Base-by-base conservation (phyloP, 1,140 invertebrate genomes). In the Caerostris extrusa region DNA sequence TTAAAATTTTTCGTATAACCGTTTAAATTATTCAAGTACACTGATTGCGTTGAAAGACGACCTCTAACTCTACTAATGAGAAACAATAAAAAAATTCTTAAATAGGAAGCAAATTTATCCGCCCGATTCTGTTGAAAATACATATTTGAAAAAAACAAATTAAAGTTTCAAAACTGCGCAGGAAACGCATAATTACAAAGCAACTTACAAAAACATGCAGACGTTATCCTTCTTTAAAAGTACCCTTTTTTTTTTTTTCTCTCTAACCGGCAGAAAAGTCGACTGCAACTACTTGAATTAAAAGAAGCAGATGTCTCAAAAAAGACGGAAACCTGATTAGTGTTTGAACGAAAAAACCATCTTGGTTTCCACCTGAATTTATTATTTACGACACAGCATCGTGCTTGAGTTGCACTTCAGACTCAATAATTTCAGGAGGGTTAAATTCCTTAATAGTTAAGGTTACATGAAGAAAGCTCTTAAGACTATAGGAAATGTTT, bases 301-400 rank as follows among this genome's bases (percentile, higher is more conserved):
- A 50, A 88, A 88, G 14, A 64, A 67, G 58, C 17, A n/a, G 34
- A 14, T 64, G 86, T 64, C 60, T 34, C 60, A 88, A 67, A 88
- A n/a, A 19, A 57, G 14, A 53, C 34, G 8, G 7, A 67, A 88
- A 88, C 86, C 60, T 88, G 86, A 88, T 88, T 88, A 88, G 86
- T 64, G 56, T 17, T 50, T 5, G 86, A 53, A 57, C 64, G 50
- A 53, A 19, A 12, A 53, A 88, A 64, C 86, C 60, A 34, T 17
- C 50, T 88, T 34, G 58, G 86, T 64, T 64, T 61, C 86, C 14
- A 12, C 34, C 56, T 55, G 19, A 50, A 88, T 88, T 88, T 88
- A 88, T 88, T 88, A 88, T 88, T 88, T 88, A 88, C 34, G 58
- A 64, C 34, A 58, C 12, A 57, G 34, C 50, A 3, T 64, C 12